Evolutionary conservation across 2,888 invertebrate species (phyloP).

Genomic region (Rotaria magnacalcarata): DNA sequence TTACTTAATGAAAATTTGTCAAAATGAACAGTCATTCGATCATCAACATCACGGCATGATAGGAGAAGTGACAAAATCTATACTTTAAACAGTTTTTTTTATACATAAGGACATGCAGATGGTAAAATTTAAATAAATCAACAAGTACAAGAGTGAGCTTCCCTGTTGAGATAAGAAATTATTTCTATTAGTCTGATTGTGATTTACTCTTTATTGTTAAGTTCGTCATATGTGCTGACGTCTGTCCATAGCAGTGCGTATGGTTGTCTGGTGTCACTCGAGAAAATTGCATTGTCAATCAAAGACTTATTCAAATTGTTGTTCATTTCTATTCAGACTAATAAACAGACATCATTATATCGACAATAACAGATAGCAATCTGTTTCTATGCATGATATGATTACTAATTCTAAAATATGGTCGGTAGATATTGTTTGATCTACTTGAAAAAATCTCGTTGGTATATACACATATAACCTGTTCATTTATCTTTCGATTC

Average conservation of each 20-base stretch:
- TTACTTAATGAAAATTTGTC: background rate
- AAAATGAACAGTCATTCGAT: slow-evolving; percentile 1
- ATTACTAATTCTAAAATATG: background rate
- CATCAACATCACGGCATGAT: slow-evolving; percentile 7
- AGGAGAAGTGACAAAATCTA: background rate
- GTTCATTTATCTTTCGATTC: background rate
- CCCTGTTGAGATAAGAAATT: slow-evolving; percentile 17
- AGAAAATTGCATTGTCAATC: background rate
- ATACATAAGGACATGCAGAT: slow-evolving; percentile 10
- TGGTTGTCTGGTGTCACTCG: background rate
- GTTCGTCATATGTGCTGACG: background rate
- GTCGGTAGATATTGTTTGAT: background rate
- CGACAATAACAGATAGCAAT: background rate
- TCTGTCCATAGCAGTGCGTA: background rate
- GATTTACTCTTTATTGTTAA: background rate
- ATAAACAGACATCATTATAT: background rate
- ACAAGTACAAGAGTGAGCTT: slow-evolving; percentile 17
- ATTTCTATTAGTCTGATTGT: background rate
- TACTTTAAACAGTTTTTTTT: background rate
- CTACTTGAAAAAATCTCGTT: background rate
- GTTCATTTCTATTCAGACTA: background rate
- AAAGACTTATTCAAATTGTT: background rate
- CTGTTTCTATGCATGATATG: background rate
- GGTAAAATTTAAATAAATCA: slow-evolving; percentile 8
- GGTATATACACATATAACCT: background rate